Evolutionary conservation across 2,113 vertebrate species (phyloP).

Genomic region (Muntiacus reevesi): DNA sequence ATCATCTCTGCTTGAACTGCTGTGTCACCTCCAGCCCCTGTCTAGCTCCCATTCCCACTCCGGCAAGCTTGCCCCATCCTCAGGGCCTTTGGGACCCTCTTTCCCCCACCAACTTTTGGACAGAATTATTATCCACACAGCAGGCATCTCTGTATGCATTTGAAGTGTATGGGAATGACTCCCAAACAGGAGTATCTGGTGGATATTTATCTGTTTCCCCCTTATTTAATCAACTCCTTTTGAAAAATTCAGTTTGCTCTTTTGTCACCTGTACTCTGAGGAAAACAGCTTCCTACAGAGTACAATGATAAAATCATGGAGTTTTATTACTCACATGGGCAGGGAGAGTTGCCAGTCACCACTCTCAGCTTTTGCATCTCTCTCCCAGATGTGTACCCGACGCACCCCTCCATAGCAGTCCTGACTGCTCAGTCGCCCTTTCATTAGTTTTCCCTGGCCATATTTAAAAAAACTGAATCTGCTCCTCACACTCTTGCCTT

Average conservation of each 20-base stretch:
- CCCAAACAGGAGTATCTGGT: background rate
- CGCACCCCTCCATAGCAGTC: background rate
- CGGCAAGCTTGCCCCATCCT: fast-evolving
- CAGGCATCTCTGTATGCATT: background rate
- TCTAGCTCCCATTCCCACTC: background rate
- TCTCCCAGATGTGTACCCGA: too few species aligned
- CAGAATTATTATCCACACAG: background rate
- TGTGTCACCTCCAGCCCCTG: background rate
- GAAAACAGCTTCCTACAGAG: background rate
- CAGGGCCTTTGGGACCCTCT: background rate
- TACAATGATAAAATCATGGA: background rate
- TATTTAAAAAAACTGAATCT: background rate
- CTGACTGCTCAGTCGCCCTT: background rate
- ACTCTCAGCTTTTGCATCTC: background rate
- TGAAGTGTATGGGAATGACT: background rate
- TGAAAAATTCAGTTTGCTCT: background rate
- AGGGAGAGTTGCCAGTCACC: background rate
- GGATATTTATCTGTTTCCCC: background rate
- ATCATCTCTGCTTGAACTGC: background rate
- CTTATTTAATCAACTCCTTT: background rate
- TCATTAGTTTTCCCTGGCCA: background rate
- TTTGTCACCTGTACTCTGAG: background rate
- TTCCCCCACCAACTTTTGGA: background rate
- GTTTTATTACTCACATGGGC: background rate
- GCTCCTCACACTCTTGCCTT: background rate